Evolutionary conservation across 2,113 vertebrate genomes (phyloP), one percentile per base, ranked within the genome.

Genomic region (Coracopsis vasa): DNA sequence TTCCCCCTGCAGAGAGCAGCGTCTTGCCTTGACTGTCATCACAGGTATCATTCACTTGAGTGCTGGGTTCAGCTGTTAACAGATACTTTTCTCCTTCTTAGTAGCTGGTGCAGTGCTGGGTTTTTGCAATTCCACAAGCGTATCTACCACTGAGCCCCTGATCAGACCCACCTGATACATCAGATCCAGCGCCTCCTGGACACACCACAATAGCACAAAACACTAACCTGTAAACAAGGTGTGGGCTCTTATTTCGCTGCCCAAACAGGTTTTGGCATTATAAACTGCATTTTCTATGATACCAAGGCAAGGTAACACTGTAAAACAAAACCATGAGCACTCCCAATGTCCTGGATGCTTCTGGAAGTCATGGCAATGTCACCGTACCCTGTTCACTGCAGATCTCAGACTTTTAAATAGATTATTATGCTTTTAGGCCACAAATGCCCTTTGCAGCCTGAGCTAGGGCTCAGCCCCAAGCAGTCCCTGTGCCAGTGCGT

Each of bases 331-430:
- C 31, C 86, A 93, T 75, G 28, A 90, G 67, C n/a, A 24, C 29
- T 90, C 67, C 15, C 56, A 60, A 13, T 0, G 0, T 54, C 72
- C 83, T 60, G 45, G 67, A 48, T 66, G 44, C 45, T 78, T 94
- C 79, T 83, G 50, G 39, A 94, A 92, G 82, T 71, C 86, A 60
- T 3, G 0, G 6, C 44, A 86, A 81, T 47, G 69, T 92, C 83
- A 91, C 50, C 2, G 8, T 5, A 42, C 56, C 54, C 58, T 72
- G 35, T 8, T 71, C 33, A 6, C 77, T 78, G 56, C 79, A 83
- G 18, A 86, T 54, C 54, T 90, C 50, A 78, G 82, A 60, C 27
- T 86, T 95, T 74, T 65, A 86, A 95, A 96, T 17, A 95, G 60
- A 83, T 80, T 35, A 31, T 29, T 48, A 42, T 28, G 47, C 42